These are phyloP conservation scores for Brienomyrus longianalis DNA, from an alignment of 2,113 vertebrate species.

Conservation along the genomic window DNA sequence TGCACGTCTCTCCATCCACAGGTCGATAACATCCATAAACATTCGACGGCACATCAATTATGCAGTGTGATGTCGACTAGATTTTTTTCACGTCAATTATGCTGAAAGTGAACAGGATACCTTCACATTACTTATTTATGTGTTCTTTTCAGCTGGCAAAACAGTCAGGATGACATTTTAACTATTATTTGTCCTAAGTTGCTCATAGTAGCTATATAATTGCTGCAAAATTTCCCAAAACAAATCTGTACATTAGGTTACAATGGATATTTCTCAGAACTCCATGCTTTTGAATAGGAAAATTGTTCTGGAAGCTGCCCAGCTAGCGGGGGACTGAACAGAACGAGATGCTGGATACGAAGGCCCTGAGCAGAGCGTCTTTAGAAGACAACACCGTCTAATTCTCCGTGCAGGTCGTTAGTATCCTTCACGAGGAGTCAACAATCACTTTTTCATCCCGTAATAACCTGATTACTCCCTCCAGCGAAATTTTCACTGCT, in stretches of 20 bases:
- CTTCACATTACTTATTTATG: neutral
- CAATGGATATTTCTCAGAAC: neutral
- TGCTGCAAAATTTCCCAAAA: neutral
- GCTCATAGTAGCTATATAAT: neutral
- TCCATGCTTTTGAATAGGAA: neutral
- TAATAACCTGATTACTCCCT: conserved; percentile 50
- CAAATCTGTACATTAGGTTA: neutral
- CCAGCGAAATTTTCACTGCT: conserved; percentile 49
- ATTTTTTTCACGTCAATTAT: neutral
- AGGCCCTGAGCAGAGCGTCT: neutral
- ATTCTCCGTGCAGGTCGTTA: neutral
- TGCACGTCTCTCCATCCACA: too few species aligned
- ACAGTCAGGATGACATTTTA: neutral
- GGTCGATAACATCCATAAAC: neutral
- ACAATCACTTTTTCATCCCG: conserved; percentile 58
- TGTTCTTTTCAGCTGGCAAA: neutral
- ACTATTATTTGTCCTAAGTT: neutral
- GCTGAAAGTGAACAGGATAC: neutral
- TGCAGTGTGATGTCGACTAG: neutral
- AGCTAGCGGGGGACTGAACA: neutral
- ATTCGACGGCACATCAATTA: neutral
- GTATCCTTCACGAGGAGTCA: neutral
- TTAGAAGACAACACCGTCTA: neutral
- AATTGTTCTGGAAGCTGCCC: neutral
- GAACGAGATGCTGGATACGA: neutral